A percentile compares a stretch with the other conserved stretches of the same genome.
These are phyloP conservation scores for Bryconaethiops microstoma DNA, from an alignment of 2,797 vertebrate genomes.

Conservation along the genomic window DNA sequence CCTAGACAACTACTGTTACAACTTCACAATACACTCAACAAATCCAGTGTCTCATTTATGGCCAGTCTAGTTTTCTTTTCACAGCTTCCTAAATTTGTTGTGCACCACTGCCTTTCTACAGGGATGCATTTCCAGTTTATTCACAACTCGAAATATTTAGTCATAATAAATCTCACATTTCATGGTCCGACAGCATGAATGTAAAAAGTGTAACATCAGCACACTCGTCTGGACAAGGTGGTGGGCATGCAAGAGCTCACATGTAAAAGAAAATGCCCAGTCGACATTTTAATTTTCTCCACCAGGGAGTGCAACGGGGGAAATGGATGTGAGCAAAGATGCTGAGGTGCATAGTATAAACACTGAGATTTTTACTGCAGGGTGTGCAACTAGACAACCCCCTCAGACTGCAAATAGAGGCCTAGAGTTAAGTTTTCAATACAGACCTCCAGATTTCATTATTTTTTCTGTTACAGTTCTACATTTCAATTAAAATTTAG, in stretches of 20 bases:
- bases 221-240: slow-evolving; percentile 13
- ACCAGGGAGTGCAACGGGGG: slow-evolving; percentile 22
- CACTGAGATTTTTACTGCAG: slow-evolving; percentile 24
- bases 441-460: too few species aligned
- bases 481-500: too few species aligned
- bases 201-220: slow-evolving; percentile 22
- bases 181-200: background rate
- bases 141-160: background rate
- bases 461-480: too few species aligned
- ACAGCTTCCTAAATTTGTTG: background rate
- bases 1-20: background rate
- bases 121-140: background rate
- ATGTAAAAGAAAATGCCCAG: slow-evolving; percentile 28
- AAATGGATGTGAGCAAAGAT: slow-evolving; percentile 32
- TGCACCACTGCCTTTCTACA: background rate
- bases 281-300: slow-evolving; percentile 41
- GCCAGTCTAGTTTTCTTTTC: background rate
- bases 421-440: background rate
- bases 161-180: background rate
- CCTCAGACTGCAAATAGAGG: background rate
- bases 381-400: background rate
- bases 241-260: slow-evolving; percentile 9
- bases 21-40: background rate
- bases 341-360: slow-evolving; percentile 14
- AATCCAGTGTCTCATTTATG: background rate